Evolutionary conservation across 2,888 invertebrate genomes (phyloP).

Genomic region (Drosophila atroscutellata): DNA sequence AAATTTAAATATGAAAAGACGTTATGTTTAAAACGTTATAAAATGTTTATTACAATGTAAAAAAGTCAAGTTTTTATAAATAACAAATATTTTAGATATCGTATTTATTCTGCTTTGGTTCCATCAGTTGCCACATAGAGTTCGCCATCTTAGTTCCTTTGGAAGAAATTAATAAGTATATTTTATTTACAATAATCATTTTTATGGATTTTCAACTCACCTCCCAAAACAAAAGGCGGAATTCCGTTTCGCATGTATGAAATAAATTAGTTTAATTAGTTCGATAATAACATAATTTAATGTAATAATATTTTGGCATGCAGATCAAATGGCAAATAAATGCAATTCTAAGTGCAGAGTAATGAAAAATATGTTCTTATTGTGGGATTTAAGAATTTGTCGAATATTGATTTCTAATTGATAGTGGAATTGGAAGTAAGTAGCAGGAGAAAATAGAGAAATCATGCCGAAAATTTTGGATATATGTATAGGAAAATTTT

Average conservation of each 20-base stretch:
- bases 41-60: not conserved
- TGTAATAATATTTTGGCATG: slow-evolving; percentile 33
- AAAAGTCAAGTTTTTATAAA: not conserved
- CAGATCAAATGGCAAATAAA: slow-evolving; percentile 26
- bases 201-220: not conserved
- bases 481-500: slow-evolving; percentile 32
- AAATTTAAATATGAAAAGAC: not conserved
- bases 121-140: not conserved
- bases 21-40: slow-evolving; percentile 8
- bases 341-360: slow-evolving; percentile 39
- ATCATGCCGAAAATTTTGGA: slow-evolving; percentile 62
- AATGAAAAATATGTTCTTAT: slow-evolving; percentile 21
- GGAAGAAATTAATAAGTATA: not conserved
- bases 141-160: not conserved
- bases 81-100: not conserved
- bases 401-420: slow-evolving; percentile 32
- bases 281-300: not conserved
- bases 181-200: not conserved
- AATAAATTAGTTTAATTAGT: slow-evolving; percentile 26
- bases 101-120: not conserved
- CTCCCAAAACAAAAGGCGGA: not conserved
- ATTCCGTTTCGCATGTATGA: slow-evolving; percentile 14
- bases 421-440: slow-evolving; percentile 45
- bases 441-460: slow-evolving; percentile 45
- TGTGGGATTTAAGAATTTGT: slow-evolving; percentile 9